These are phyloP conservation scores for Herminia tarsipennalis DNA, from an alignment of 2,888 invertebrate genomes.

Conservation along the genomic window DNA sequence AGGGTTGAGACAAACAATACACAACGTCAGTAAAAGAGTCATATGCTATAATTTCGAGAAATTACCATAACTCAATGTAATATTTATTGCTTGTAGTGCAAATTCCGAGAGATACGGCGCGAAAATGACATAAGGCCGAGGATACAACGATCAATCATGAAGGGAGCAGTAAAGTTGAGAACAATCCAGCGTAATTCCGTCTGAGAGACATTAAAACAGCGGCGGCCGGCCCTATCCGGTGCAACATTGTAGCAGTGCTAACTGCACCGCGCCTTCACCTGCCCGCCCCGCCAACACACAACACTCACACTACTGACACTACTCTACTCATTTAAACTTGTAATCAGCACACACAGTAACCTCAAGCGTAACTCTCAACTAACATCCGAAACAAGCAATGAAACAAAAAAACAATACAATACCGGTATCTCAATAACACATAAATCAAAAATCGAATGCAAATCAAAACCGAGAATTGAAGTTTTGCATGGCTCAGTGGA, in stretches of 20 bases:
- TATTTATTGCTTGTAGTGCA: constrained; percentile 79
- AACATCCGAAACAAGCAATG: constrained; percentile 31
- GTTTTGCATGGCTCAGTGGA: constrained; percentile 75
- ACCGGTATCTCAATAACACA: constrained; percentile 69
- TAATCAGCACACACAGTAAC: constrained; percentile 17
- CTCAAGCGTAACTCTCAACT: constrained; percentile 5
- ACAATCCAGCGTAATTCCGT: constrained; percentile 86
- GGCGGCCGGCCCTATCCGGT: constrained; percentile 81
- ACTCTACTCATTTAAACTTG: constrained; percentile 18
- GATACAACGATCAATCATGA: constrained; percentile 85
- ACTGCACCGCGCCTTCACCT: constrained; percentile 51
- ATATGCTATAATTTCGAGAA: constrained; percentile 64
- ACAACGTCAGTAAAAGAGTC: constrained; percentile 41
- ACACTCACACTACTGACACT: constrained; percentile 9
- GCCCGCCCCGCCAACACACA: constrained; percentile 4
- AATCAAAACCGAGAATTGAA: constrained; percentile 74
- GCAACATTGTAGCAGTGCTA: constrained; percentile 75
- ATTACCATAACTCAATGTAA: constrained; percentile 78
- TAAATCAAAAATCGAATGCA: constrained; percentile 79
- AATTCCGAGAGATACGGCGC: constrained; percentile 79
- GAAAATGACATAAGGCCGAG: constrained; percentile 83
- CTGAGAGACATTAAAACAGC: constrained; percentile 84
- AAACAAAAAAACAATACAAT: constrained; percentile 47
- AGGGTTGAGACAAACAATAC: constrained; percentile 30
- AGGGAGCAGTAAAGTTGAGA: constrained; percentile 82